phyloP scores from a whole-genome alignment of 1,140 invertebrate genomes.

The Saxidomus purpurata region DNA sequence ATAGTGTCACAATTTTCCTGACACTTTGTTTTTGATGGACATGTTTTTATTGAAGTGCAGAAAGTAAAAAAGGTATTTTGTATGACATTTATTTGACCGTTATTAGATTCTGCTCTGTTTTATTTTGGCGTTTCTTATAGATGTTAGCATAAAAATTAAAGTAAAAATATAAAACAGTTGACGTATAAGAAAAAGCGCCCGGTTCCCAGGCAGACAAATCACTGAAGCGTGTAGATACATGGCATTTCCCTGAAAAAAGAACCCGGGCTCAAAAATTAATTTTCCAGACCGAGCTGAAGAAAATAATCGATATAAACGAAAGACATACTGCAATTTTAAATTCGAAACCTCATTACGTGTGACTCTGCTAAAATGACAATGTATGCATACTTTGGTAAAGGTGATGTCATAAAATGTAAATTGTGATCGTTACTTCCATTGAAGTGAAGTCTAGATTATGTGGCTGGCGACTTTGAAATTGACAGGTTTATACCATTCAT shows the following conservation, averaged over 20 bases:
- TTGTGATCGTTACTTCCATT: constrained; percentile 8
- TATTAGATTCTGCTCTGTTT: constrained; percentile 26
- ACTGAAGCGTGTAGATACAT: no score
- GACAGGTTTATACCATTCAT: constrained; percentile 58
- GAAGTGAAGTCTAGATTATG: constrained; percentile 25
- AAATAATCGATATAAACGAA: no score
- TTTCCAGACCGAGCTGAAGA: no score
- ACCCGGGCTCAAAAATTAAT: no score
- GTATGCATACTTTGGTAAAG: constrained; percentile 41
- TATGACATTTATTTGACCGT: constrained; percentile 38
- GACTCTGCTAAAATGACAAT: constrained; percentile 35
- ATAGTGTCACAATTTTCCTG: constrained; percentile 20
- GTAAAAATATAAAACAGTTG: neutral
- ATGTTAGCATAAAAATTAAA: neutral
- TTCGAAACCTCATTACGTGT: neutral
- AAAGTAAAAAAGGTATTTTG: neutral
- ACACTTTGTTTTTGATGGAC: constrained; percentile 35
- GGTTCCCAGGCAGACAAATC: no score
- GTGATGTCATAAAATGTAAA: constrained; percentile 34
- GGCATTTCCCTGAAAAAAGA: no score
- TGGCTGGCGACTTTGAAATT: constrained; percentile 30
- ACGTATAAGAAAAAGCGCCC: neutral
- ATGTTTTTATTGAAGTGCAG: constrained; percentile 21
- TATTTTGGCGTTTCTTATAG: constrained; percentile 32
- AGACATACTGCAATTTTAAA: neutral